Base-by-base conservation (phyloP, 2,113 vertebrate genomes). In the Mastomys natalensis region DNA sequence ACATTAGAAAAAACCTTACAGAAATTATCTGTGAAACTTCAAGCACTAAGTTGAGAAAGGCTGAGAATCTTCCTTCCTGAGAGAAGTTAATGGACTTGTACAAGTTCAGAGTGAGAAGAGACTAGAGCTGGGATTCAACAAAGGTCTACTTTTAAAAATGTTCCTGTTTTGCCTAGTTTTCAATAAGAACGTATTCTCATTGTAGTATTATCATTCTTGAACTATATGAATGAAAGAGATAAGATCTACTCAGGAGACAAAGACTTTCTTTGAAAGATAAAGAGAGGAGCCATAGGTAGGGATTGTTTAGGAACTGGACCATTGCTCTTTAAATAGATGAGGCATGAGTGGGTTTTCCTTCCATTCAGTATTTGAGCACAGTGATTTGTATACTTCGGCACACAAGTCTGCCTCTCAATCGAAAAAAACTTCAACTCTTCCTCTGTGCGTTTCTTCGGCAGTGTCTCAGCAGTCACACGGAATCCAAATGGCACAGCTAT, bases 301-400 rank as follows among this genome's bases (percentile, higher is more conserved):
- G 48, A 90, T 88, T 81, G 86, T 94, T 95, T 90, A 26, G 62
- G 89, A 87, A 72, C 82, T 82, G 86, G 66, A 82, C 86, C 29
- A 51, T 80, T 93, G 15, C 77, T 90, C 94, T 74, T 48, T 22
- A 93, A 89, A 80, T 85, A n/a, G 58, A 81, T 86, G 68, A 84
- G 90, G 19, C 66, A 43, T 72, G 74, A 89, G 37, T 1, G 1
- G 62, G 3, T 5, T 34, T 43, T 74, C 68, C 97, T 78, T 96
- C 37, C 0, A 74, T 93, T 95, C 62, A 73, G 68, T 87, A 51
- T 87, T 87, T 97, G 72, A 90, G 81, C 40, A 53, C 45, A 89
- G 68, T 84, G 45, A 89, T 98, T 97, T 97, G 91, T 94, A 86
- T 11, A n/a, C 16, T 94, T 81, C 80, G 91, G 93, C 93, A 95